phyloP scores from a whole-genome alignment of 2,113 vertebrate species.

The Ploceus nigricollis region DNA sequence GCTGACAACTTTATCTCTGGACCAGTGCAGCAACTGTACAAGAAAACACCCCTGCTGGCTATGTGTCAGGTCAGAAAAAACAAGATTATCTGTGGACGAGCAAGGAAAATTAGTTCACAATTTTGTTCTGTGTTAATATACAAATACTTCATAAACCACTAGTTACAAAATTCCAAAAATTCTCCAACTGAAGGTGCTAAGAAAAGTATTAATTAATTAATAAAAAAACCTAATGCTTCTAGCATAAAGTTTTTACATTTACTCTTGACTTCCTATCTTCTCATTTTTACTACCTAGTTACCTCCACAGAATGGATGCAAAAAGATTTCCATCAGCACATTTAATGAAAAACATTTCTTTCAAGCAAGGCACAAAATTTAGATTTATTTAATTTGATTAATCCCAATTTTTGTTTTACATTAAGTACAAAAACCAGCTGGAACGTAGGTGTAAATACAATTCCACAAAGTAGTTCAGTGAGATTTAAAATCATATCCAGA shows the following conservation, averaged over 20 bases:
- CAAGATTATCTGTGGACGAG: background rate
- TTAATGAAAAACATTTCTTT: conserved; percentile 66
- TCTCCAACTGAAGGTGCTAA: conserved; percentile 43
- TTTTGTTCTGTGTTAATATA: background rate
- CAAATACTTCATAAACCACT: background rate
- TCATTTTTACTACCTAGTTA: conserved; percentile 10
- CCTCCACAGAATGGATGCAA: conserved; percentile 33
- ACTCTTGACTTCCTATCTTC: background rate
- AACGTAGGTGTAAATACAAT: conserved; percentile 53
- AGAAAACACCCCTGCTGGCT: background rate
- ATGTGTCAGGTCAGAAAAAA: background rate
- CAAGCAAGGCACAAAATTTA: conserved; percentile 81
- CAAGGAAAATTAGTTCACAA: background rate
- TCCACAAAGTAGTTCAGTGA: conserved; percentile 38
- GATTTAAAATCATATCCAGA: conserved; percentile 48
- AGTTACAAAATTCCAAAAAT: conserved; percentile 18
- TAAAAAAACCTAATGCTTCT: background rate
- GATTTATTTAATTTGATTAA: conserved; percentile 69
- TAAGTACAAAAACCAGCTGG: conserved; percentile 64
- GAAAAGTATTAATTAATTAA: conserved; percentile 43
- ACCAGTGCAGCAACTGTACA: background rate
- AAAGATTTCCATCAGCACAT: conserved; percentile 37
- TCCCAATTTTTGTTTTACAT: conserved; percentile 66
- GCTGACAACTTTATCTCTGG: background rate
- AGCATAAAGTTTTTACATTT: conserved; percentile 18